Evolutionary conservation across 2,113 vertebrate species (phyloP), one percentile per base, ranked within the genome.

Genomic region (Nansenia antarctica): DNA sequence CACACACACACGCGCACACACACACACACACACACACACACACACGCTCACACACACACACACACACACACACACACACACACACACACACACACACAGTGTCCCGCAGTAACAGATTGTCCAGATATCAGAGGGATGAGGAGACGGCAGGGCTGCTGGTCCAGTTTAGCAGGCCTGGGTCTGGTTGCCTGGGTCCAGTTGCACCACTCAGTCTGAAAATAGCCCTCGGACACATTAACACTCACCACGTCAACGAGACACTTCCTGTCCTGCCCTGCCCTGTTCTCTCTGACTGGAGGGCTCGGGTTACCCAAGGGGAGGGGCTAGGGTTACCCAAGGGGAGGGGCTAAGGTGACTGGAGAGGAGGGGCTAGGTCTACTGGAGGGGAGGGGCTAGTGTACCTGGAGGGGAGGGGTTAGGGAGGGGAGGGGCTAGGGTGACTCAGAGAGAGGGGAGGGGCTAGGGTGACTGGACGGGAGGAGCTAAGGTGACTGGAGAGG

Each of bases 141-240:
- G 83, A 86, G 77, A 84, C n/a, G n/a, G 78, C 79, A 83, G 22
- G 67, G 82, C 74, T 77, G 61, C 82, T 88, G 29, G 3, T 39
- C 49, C 79, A 65, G 77, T 74, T 42, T 15, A 15, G 39, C 39
- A 42, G n/a, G 39, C 39, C 70, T 59, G 68, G 69, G 47, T 81
- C 61, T 62, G 89, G 87, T 81, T 89, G 87, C 79, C 79, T 34
- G 5, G 75, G 80, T 91, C 86, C 67, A 69, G 81, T 90, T 91
- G 74, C 88, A 77, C 42, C 76, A 27, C 60, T 62, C 53, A 35
- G 54, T 63, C 85, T 83, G 71, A 87, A 91, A 91, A 91, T 90
- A 91, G 87, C 80, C 22, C n/a, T n/a, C n/a, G 22, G 74, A 62
- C 69, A 42, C 76, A 75, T 87, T 81, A 82, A 84, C 75, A 73